Evolutionary conservation across 2,797 vertebrate species (phyloP).

Genomic region (Rhynchonycteris naso): DNA sequence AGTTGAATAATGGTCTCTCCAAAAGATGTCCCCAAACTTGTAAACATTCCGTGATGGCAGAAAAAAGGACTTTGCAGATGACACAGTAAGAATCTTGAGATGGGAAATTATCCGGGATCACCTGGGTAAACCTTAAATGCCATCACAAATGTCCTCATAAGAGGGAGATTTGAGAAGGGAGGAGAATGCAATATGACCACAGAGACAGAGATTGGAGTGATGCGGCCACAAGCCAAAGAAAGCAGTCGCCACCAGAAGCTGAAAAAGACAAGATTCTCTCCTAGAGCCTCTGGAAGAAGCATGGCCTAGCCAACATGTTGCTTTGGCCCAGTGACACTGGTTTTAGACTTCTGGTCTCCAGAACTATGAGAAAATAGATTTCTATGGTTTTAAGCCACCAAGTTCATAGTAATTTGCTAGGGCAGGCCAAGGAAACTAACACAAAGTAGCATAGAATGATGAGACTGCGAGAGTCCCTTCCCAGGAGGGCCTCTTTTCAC

Average conservation of each 20-base stretch:
- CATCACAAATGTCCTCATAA: not conserved
- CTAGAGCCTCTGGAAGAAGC: not conserved
- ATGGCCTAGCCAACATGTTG: not conserved
- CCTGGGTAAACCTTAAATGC: not conserved
- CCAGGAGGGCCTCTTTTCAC: no score
- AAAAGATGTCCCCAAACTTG: not conserved
- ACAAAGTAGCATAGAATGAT: not conserved
- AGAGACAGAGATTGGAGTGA: not conserved
- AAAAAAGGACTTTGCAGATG: not conserved
- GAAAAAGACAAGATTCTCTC: not conserved
- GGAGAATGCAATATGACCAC: not conserved
- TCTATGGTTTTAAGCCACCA: not conserved
- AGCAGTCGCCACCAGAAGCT: not conserved
- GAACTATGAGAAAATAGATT: not conserved
- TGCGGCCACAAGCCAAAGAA: not conserved
- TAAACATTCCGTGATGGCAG: not conserved
- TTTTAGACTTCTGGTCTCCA: not conserved
- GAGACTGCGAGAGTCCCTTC: not conserved
- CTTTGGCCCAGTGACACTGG: not conserved
- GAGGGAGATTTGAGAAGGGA: not conserved
- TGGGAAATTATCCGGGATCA: not conserved
- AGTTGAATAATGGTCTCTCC: not conserved
- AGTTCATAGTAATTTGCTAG: not conserved
- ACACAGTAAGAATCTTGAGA: not conserved
- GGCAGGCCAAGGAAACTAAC: not conserved